These are phyloP conservation scores for Apotomis betuletana DNA, from an alignment of 2,888 invertebrate species.

Conservation along the genomic window DNA sequence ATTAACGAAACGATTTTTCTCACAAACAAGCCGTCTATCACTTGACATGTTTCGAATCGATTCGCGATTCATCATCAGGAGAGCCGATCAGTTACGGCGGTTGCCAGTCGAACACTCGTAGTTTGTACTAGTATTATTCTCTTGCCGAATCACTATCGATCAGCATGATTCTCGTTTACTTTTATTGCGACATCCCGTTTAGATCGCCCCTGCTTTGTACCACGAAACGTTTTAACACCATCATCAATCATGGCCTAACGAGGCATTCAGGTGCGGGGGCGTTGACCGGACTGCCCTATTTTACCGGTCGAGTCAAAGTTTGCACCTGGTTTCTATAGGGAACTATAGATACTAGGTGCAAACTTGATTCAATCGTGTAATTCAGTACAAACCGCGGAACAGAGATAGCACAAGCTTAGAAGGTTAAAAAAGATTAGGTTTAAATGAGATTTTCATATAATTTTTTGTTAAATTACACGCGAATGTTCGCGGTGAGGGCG, in stretches of 20 bases:
- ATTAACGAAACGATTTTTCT: too few species aligned
- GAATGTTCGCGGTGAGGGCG: too few species aligned
- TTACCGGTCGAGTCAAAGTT: background rate
- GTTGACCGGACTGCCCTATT: background rate
- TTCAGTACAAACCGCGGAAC: background rate
- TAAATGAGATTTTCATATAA: too few species aligned
- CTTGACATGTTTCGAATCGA: too few species aligned
- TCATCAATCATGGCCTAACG: slow-evolving; percentile 9
- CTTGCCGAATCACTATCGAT: background rate
- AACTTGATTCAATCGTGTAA: background rate
- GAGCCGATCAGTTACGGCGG: too few species aligned
- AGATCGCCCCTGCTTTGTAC: background rate
- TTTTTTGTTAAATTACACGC: too few species aligned
- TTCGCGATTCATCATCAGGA: too few species aligned
- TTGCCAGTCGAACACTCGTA: too few species aligned
- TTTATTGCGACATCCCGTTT: background rate
- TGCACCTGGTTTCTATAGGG: background rate
- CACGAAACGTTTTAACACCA: slow-evolving; percentile 9
- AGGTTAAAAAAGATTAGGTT: too few species aligned
- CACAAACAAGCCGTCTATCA: too few species aligned
- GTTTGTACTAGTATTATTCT: too few species aligned
- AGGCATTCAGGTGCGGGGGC: background rate
- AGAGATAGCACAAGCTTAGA: too few species aligned
- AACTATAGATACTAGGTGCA: background rate
- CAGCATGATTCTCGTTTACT: slow-evolving; percentile 2